A percentile compares a stretch with the other conserved stretches of the same genome.
These are phyloP conservation scores for Masticophis lateralis DNA, from an alignment of 2,797 vertebrate species.

Conservation along the genomic window DNA sequence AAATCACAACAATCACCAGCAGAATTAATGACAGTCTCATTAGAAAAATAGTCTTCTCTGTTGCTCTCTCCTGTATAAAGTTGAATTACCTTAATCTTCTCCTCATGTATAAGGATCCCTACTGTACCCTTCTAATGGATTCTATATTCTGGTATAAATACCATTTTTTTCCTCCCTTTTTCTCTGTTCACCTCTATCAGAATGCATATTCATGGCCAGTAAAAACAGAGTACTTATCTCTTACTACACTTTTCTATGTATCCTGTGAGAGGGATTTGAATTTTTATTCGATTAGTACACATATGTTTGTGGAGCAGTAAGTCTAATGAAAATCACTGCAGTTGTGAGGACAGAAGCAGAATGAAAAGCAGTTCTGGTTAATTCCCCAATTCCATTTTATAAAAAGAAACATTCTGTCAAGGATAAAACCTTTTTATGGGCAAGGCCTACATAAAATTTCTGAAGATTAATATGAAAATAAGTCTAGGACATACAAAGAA, in stretches of 20 bases:
- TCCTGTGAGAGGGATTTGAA: not conserved
- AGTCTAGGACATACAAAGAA: slow-evolving; percentile 29
- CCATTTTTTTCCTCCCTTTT: not conserved
- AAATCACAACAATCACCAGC: not conserved
- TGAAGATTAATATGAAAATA: slow-evolving; percentile 48
- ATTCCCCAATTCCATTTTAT: not conserved
- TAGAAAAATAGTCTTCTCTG: not conserved
- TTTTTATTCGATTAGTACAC: not conserved
- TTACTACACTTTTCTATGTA: not conserved
- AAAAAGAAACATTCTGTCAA: not conserved
- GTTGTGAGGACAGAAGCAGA: not conserved
- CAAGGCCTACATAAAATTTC: slow-evolving; percentile 10
- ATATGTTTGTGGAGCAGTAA: not conserved
- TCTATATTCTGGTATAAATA: not conserved
- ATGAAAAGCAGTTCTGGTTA: not conserved
- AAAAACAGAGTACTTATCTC: not conserved
- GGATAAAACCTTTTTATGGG: slow-evolving; percentile 9
- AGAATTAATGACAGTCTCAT: not conserved
- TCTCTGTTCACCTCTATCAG: not conserved
- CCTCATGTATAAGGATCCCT: not conserved
- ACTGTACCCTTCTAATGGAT: not conserved
- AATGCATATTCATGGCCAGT: not conserved
- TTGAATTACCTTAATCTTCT: not conserved
- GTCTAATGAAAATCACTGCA: not conserved
- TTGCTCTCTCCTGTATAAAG: not conserved